Percentiles rank a stretch among this genome's conserved stretches.
These are phyloP conservation scores for Lithosia quadra DNA, from an alignment of 2,888 invertebrate genomes.

Conservation along the genomic window DNA sequence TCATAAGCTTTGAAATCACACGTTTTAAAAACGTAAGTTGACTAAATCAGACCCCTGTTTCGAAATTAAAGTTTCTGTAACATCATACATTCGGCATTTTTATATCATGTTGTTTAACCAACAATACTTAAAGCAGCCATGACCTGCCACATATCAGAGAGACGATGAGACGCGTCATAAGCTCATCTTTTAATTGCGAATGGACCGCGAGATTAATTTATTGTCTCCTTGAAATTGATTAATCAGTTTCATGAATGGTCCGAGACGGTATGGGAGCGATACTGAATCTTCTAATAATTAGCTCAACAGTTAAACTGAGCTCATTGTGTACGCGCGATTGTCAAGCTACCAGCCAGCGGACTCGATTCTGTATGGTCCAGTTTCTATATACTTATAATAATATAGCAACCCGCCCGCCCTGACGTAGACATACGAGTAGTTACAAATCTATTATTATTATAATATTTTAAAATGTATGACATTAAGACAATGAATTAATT, in stretches of 20 bases:
- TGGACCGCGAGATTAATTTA: conserved; percentile 53
- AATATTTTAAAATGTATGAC: too few species aligned
- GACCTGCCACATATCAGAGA: conserved; percentile 25
- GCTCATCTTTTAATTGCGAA: conserved; percentile 44
- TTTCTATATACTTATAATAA: too few species aligned
- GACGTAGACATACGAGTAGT: too few species aligned
- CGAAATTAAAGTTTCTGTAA: too few species aligned
- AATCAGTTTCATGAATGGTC: conserved; percentile 48
- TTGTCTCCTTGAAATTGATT: conserved; percentile 58
- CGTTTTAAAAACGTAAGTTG: too few species aligned
- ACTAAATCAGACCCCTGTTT: too few species aligned
- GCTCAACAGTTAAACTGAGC: conserved; percentile 15
- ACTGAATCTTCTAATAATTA: conserved; percentile 25
- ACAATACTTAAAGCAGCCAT: conserved; percentile 1
- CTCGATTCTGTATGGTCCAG: neutral
- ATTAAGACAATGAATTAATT: too few species aligned
- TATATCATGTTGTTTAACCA: conserved; percentile 6
- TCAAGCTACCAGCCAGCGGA: neutral
- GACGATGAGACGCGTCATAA: conserved; percentile 19
- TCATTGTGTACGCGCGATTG: conserved; percentile 4
- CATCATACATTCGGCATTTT: neutral
- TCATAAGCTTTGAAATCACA: too few species aligned
- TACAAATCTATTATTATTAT: too few species aligned
- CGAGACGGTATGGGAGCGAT: conserved; percentile 28
- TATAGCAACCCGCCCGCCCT: too few species aligned